Conservation (phyloP, 2,797 vertebrate species). For the Paedocypris micromegethes region DNA sequence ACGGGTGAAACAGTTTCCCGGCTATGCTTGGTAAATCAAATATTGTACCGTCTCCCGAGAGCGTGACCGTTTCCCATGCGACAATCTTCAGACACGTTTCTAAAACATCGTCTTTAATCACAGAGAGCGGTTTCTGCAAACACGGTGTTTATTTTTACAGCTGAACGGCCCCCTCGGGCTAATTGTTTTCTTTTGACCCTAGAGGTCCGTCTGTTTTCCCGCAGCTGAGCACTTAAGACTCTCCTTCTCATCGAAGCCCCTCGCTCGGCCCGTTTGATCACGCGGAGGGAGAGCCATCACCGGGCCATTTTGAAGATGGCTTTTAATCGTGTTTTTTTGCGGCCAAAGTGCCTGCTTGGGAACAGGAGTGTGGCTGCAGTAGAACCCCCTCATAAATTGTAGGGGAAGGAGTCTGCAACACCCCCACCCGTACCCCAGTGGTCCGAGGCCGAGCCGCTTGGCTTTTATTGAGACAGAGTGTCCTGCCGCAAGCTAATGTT, state of each 20-base stretch:
- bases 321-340: conserved; percentile 48
- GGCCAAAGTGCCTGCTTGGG: conserved; percentile 57
- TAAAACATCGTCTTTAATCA: conserved; percentile 66
- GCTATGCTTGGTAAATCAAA: neutral
- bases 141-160: conserved; percentile 67
- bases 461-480: conserved; percentile 61
- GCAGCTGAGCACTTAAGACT: conserved; percentile 45
- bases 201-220: conserved; percentile 59
- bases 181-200: conserved; percentile 52
- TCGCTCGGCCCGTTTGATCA: conserved; percentile 48
- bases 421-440: conserved; percentile 3
- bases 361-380: conserved; percentile 45
- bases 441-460: conserved; percentile 54
- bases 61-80: conserved; percentile 53
- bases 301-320: conserved; percentile 17
- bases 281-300: conserved; percentile 25
- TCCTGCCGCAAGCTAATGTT: conserved; percentile 71
- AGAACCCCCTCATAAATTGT: conserved; percentile 39
- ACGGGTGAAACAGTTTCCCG: conserved; percentile 9
- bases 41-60: conserved; percentile 37
- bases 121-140: conserved; percentile 62
- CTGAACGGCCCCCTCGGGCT: conserved; percentile 60
- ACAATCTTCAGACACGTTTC: conserved; percentile 58
- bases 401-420: conserved; percentile 32
- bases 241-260: conserved; percentile 42